phyloP scores from a whole-genome alignment of 2,888 invertebrate species.

The Ectropis crepuscularia region DNA sequence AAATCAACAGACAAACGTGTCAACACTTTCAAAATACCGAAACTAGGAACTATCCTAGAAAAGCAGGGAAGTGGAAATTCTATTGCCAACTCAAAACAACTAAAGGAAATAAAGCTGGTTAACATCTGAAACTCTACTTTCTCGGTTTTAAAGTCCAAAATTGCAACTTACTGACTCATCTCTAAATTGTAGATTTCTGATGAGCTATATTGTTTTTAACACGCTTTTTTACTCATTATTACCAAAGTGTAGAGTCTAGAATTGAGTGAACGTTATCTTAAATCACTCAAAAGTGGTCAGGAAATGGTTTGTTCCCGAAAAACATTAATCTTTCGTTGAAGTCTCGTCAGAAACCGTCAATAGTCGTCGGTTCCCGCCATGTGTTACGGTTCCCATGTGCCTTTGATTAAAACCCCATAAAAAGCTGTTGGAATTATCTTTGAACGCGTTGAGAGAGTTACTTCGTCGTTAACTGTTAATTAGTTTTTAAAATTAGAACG shows the following conservation, averaged over 20 bases:
- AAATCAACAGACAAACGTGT: conserved; percentile 4
- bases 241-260: conserved; percentile 14
- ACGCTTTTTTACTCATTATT: conserved; percentile 9
- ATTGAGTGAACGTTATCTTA: neutral
- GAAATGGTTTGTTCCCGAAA: conserved; percentile 35
- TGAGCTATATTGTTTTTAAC: neutral
- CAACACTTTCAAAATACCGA: conserved; percentile 19
- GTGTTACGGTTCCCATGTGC: conserved; percentile 38
- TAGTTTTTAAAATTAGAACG: conserved; percentile 24
- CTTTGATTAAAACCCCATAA: conserved; percentile 39
- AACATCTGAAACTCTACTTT: neutral
- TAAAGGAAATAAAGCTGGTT: neutral
- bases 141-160: conserved; percentile 1
- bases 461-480: conserved; percentile 29
- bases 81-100: conserved; percentile 13
- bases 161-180: neutral
- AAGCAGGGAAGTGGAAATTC: conserved; percentile 21
- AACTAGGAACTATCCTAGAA: conserved; percentile 23
- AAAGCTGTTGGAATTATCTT: conserved; percentile 31
- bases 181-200: conserved; percentile 1
- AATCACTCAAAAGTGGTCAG: conserved; percentile 32
- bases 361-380: conserved; percentile 27
- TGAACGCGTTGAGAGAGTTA: conserved; percentile 29
- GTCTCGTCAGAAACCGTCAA: conserved; percentile 30
- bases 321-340: conserved; percentile 38